Evolutionary conservation across 2,113 vertebrate species (phyloP), one percentile per base, ranked within the genome.

Genomic region (Rhynchomys soricoides): DNA sequence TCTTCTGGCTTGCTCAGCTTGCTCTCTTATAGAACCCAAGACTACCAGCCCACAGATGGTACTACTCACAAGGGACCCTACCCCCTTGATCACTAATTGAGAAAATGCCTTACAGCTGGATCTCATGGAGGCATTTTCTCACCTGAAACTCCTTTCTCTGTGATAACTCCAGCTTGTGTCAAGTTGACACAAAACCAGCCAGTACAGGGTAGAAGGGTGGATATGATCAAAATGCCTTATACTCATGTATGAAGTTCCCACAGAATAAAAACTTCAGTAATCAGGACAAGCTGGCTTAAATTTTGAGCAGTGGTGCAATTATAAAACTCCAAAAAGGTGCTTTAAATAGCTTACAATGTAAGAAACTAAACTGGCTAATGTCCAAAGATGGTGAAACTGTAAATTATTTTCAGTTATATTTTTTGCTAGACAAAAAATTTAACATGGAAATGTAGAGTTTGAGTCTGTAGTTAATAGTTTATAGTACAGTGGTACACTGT

Each of bases 281-380:
- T 86, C 4, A 48, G 17, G 68, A 82, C 93, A 94, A 15, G 4
- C 22, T 94, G 73, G 40, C 68, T 96, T 52, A 92, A 95, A 95
- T 83, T 94, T 91, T 95, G 57, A 86, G n/a, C 83, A 79, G 70
- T 24, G 8, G 31, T 13, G 48, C 90, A 66, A 89, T 94, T 97
- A n/a, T 83, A 73, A 45, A 78, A 57, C 40, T 83, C 12, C 1
- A 75, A 74, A 95, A 96, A 93, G 59, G 77, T 8, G 86, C 31
- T 90, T 96, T 93, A 88, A 95, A 82, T 92, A 90, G 86, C 94
- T 79, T 74, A 78, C 37, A 73, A 91, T 93, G 86, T 82, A 71
- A 86, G 16, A 93, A 45, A 95, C 55, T 91, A 96, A 95, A 95
- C 12, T 71, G 31, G 68, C 48, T 91, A 94, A 68, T 85, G 68